phyloP scores from a whole-genome alignment of 2,888 invertebrate genomes.

The Drosophila parthenogenetica region DNA sequence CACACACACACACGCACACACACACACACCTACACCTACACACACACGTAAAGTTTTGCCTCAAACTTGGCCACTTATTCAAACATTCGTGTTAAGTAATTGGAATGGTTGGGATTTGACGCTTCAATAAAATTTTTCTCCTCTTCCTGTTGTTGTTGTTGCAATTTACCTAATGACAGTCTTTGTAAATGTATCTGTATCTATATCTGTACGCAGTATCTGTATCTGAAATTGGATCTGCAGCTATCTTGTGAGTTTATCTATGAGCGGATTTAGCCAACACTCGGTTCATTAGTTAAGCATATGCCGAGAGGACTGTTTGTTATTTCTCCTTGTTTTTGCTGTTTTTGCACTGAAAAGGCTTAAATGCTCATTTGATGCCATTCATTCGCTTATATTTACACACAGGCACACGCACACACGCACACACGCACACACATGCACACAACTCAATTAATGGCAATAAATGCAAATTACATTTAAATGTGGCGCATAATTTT shows the following conservation, averaged over 20 bases:
- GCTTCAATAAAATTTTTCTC: conserved; percentile 21
- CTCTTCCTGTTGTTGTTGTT: not conserved
- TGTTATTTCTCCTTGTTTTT: conserved; percentile 4
- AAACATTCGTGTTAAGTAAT: conserved; percentile 72
- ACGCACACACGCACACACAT: conserved; percentile 18
- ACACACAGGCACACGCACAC: conserved; percentile 23
- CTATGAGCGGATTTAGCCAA: conserved; percentile 36
- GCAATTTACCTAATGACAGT: conserved; percentile 41
- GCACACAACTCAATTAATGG: conserved; percentile 69
- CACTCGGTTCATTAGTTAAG: conserved; percentile 57
- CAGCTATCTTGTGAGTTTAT: conserved; percentile 39
- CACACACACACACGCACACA: too few species aligned
- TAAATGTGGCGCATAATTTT: conserved; percentile 69
- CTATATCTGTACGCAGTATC: conserved; percentile 3
- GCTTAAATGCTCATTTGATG: conserved; percentile 50
- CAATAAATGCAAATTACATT: conserved; percentile 71
- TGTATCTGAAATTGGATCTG: conserved; percentile 1
- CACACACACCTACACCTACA: not conserved
- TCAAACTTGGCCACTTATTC: conserved; percentile 58
- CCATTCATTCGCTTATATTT: conserved; percentile 36
- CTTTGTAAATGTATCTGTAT: conserved; percentile 3
- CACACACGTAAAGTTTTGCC: not conserved
- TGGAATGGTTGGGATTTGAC: conserved; percentile 62
- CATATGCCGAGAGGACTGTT: conserved; percentile 39
- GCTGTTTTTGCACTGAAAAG: conserved; percentile 33